Evolutionary conservation across 2,113 vertebrate genomes (phyloP), one percentile per base, ranked within the genome.

Genomic region (Larimichthys crocea): DNA sequence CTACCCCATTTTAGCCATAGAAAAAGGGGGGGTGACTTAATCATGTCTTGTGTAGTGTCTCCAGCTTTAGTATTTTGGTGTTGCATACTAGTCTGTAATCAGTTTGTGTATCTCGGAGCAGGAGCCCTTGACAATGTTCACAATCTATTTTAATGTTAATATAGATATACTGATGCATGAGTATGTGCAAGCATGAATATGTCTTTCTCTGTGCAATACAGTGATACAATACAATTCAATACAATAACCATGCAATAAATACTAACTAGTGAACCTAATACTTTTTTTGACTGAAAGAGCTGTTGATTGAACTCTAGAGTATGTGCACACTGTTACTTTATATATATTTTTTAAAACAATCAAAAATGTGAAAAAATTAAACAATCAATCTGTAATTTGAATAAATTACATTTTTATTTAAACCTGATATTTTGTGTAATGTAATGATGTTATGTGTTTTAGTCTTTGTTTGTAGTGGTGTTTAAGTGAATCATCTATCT

Each of bases 11-110:
- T 40, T n/a, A 65, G 67, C 29, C 35, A 57, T 29, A 62, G 19
- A 10, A 44, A 62, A 60, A 42, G 29, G 50, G 44, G 64, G 66
- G 66, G 70, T 69, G 79, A 65, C 76, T 53, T 65, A 22, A 83
- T 63, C 4, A 22, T 52, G 61, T 75, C 19, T 68, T 63, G 20
- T 77, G 17, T 50, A 35, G 26, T 4, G 12, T 12, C 35, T 11
- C 29, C 29, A 49, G 67, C 50, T 60, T 61, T 60, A 4, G 17
- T 76, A n/a, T 64, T 59, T 52, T 60, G 2, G 10, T 76, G 35
- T 65, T 44, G 55, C 10, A 59, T 22, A 49, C 2, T 24, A 31
- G 4, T 72, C 60, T 65, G 19, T 26, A 49, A 53, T 42, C 16
- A 31, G 22, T 35, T 62, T 72, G 44, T 78, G 19, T 24, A 59